These are phyloP conservation scores for Florisuga fusca DNA, from an alignment of 2,797 vertebrate genomes.

Conservation along the genomic window DNA sequence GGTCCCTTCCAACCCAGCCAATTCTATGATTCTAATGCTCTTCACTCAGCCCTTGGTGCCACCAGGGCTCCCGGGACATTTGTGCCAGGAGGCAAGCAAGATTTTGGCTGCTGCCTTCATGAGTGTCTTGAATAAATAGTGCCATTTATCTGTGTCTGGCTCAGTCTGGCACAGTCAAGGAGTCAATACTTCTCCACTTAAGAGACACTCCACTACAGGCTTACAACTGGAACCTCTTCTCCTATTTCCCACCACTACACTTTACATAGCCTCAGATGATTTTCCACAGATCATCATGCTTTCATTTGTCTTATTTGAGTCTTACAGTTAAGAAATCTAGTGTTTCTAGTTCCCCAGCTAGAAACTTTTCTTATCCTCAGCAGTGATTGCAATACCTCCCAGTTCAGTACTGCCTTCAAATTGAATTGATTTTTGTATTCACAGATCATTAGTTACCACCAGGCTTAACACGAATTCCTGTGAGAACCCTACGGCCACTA, in stretches of 20 bases:
- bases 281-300: not conserved
- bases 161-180: not conserved
- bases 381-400: not conserved
- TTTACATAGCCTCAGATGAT: not conserved
- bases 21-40: too few species aligned
- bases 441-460: not conserved
- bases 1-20: too few species aligned
- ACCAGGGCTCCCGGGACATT: accelerated
- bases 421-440: not conserved
- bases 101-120: not conserved
- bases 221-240: not conserved
- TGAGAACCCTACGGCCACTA: not conserved
- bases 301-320: not conserved
- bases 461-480: not conserved
- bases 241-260: not conserved
- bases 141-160: not conserved
- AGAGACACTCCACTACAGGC: not conserved
- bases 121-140: not conserved
- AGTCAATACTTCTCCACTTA: not conserved
- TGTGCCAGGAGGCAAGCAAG: not conserved
- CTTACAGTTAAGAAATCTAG: not conserved
- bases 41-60: not conserved
- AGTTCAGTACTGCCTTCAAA: not conserved
- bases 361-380: not conserved
- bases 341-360: not conserved